Percentiles rank a stretch among this genome's conserved stretches.
phyloP scores from a whole-genome alignment of 2,113 vertebrate genomes.

The Forbesichthys papilliferus region DNA sequence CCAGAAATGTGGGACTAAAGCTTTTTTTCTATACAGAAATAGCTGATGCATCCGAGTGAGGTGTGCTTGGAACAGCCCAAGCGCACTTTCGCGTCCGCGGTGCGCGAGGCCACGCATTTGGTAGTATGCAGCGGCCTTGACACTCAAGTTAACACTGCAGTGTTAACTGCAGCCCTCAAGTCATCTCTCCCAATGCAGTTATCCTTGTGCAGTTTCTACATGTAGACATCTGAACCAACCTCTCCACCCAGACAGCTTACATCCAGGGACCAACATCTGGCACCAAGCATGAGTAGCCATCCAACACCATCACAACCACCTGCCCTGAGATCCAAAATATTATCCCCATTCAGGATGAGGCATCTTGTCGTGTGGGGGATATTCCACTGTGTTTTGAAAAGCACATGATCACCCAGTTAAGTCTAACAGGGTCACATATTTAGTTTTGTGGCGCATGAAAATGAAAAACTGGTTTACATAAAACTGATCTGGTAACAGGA shows the following conservation, averaged over 20 bases:
- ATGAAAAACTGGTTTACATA: background rate
- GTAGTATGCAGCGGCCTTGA: too few relatives aligned
- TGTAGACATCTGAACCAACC: constrained; percentile 17
- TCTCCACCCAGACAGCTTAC: constrained; percentile 2
- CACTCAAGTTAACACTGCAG: background rate
- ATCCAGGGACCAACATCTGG: constrained; percentile 11
- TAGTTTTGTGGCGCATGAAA: background rate
- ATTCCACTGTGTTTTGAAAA: background rate
- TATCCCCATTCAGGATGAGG: background rate
- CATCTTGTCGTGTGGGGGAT: constrained; percentile 8
- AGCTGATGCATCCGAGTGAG: too few relatives aligned
- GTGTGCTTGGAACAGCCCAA: too few relatives aligned
- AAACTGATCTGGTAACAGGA: background rate
- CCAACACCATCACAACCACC: constrained; percentile 7
- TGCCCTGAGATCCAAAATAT: constrained; percentile 16
- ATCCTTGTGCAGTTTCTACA: constrained; percentile 14
- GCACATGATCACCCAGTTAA: constrained; percentile 15
- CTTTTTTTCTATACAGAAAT: too few relatives aligned
- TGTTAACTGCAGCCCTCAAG: too few relatives aligned
- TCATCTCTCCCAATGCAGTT: background rate
- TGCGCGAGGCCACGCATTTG: background rate
- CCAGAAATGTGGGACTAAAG: too few relatives aligned
- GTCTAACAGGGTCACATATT: constrained; percentile 9
- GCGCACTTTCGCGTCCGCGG: too few relatives aligned
- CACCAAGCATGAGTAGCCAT: background rate